These are phyloP conservation scores for Dolichoris vasculosae DNA, from an alignment of 1,140 invertebrate species.

Conservation along the genomic window DNA sequence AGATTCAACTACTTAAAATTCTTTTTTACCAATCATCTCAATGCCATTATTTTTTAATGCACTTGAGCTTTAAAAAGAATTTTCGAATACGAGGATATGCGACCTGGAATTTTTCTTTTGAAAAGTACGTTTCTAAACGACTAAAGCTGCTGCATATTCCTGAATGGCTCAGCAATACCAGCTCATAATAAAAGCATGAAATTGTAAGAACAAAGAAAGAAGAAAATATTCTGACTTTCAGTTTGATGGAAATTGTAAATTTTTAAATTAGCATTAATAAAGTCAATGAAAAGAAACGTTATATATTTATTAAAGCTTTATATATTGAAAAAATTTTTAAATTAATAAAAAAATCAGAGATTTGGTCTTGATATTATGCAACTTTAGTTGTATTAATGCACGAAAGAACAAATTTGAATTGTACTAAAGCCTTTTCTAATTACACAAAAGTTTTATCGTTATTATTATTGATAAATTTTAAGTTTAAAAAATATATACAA, in stretches of 20 bases:
- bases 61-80: not conserved
- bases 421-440: not conserved
- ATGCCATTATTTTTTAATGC: not conserved
- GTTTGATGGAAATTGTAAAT: not conserved
- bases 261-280: conserved; percentile 6
- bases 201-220: not conserved
- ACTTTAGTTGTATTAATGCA: too few relatives aligned
- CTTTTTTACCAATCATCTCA: not conserved
- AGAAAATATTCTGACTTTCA: not conserved
- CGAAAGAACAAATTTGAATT: too few relatives aligned
- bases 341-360: too few relatives aligned
- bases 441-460: not conserved
- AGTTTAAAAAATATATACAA: not conserved
- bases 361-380: too few relatives aligned
- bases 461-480: not conserved
- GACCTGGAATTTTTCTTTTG: conserved; percentile 10
- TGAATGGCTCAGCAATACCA: not conserved
- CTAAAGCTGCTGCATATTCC: not conserved
- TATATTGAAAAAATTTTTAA: too few relatives aligned
- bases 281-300: not conserved
- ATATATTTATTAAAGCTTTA: not conserved
- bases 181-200: not conserved
- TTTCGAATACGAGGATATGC: not conserved
- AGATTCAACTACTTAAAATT: conserved; percentile 15
- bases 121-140: conserved; percentile 4